Conservation (phyloP, 2,113 vertebrate genomes). For the Heterochromis multidens region DNA sequence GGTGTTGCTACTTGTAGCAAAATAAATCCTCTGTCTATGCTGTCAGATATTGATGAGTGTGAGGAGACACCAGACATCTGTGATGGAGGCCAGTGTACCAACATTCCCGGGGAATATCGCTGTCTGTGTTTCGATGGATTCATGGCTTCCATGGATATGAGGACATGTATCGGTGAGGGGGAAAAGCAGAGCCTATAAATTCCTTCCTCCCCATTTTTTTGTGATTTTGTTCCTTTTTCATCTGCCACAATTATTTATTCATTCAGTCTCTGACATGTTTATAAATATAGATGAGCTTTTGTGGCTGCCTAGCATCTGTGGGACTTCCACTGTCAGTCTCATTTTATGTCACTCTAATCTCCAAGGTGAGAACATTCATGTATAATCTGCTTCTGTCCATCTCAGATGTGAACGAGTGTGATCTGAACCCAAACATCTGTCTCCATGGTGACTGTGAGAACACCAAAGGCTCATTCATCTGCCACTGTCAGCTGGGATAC, state of each 20-base stretch:
- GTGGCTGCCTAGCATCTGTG: not conserved
- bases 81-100: slow-evolving; percentile 88
- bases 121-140: slow-evolving; percentile 91
- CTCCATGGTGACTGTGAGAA: slow-evolving; percentile 91
- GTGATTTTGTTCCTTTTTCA: not conserved
- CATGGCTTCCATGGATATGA: slow-evolving; percentile 87
- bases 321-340: slow-evolving; percentile 8
- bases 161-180: slow-evolving; percentile 85
- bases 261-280: not conserved
- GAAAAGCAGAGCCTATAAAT: too few relatives aligned
- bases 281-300: not conserved
- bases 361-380: not conserved
- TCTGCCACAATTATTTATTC: not conserved
- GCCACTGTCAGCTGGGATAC: slow-evolving; percentile 89
- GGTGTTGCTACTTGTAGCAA: not conserved
- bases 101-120: slow-evolving; percentile 87
- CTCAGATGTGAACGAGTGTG: slow-evolving; percentile 90
- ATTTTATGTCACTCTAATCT: slow-evolving; percentile 6
- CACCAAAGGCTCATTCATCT: slow-evolving; percentile 93
- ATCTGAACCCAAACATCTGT: slow-evolving; percentile 91
- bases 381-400: slow-evolving; percentile 7
- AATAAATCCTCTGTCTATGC: not conserved
- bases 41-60: slow-evolving; percentile 74
- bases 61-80: slow-evolving; percentile 89
- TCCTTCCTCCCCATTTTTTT: not conserved